These are phyloP conservation scores for Nycticebus coucang DNA, from an alignment of 2,113 vertebrate genomes.

Conservation along the genomic window DNA sequence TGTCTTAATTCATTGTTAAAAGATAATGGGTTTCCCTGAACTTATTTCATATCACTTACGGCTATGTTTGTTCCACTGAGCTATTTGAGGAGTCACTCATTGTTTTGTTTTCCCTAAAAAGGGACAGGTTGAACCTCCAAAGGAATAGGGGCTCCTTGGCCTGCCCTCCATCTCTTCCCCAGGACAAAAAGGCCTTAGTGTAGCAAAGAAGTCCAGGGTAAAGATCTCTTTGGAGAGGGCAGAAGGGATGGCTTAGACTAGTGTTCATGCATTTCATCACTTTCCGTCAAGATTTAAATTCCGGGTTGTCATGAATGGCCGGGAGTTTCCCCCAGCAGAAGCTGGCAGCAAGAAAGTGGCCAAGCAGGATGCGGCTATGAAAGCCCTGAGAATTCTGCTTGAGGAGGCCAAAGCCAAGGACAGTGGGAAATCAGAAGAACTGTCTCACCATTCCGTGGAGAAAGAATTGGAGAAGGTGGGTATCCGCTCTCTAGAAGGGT, in stretches of 20 bases:
- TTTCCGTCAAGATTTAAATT: slow-evolving; percentile 91
- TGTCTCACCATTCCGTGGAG: fast-evolving
- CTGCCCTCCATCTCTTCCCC: neutral
- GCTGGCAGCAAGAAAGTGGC: slow-evolving; percentile 96
- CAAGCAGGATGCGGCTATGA: slow-evolving; percentile 94
- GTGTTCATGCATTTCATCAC: slow-evolving; percentile 49
- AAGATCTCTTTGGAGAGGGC: slow-evolving; percentile 9
- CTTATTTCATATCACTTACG: neutral
- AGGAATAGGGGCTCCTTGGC: neutral
- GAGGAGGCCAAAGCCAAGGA: slow-evolving; percentile 88
- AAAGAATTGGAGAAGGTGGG: slow-evolving; percentile 59
- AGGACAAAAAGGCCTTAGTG: neutral
- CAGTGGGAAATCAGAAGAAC: slow-evolving; percentile 64
- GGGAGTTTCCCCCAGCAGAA: slow-evolving; percentile 92
- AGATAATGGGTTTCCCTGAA: neutral
- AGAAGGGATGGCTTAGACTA: neutral
- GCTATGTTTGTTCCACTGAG: neutral
- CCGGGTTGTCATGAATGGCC: slow-evolving; percentile 93
- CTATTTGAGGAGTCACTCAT: neutral
- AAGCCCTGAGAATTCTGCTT: slow-evolving; percentile 90
- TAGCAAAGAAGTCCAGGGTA: neutral
- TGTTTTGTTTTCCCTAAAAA: neutral
- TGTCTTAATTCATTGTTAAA: neutral
- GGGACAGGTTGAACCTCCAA: neutral
- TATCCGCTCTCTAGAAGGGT: neutral